Evolutionary conservation across 2,888 invertebrate species (phyloP).

Genomic region (Eristalinus sepulchralis): DNA sequence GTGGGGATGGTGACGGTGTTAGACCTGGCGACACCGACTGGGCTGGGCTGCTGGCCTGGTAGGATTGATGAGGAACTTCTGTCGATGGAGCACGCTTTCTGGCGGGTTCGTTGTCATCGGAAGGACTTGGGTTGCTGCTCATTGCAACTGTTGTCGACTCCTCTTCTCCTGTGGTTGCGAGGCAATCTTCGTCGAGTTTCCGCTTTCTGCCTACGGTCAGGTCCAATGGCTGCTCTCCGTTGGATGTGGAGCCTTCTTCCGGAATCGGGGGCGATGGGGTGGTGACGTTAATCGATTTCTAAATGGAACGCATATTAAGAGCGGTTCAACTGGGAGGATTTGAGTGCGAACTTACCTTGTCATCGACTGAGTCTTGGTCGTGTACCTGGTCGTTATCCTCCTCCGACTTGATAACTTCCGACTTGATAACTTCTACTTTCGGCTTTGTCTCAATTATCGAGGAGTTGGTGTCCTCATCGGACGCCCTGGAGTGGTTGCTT

Average conservation of each 20-base stretch:
- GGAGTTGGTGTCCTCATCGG: conserved; percentile 73
- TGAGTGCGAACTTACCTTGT: conserved; percentile 75
- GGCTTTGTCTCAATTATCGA: conserved; percentile 71
- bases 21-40: conserved; percentile 79
- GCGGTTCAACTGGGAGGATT: not conserved
- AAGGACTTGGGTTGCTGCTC: conserved; percentile 71
- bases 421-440: conserved; percentile 43
- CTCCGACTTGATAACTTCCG: conserved; percentile 51
- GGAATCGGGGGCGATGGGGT: conserved; percentile 76
- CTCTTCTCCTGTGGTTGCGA: conserved; percentile 31
- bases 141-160: conserved; percentile 2
- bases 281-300: conserved; percentile 79
- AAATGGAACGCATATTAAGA: not conserved
- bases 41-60: conserved; percentile 76
- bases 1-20: conserved; percentile 80
- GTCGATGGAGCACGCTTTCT: conserved; percentile 26
- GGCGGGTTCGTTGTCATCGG: conserved; percentile 31
- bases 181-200: conserved; percentile 74
- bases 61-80: conserved; percentile 73
- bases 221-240: conserved; percentile 88
- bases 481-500: conserved; percentile 58
- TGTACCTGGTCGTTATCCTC: conserved; percentile 69
- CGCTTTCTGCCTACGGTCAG: conserved; percentile 85
- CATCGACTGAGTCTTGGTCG: conserved; percentile 75
- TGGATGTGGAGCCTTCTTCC: conserved; percentile 77